Conservation (phyloP, 2,888 invertebrate species). For the Atherix ibis region DNA sequence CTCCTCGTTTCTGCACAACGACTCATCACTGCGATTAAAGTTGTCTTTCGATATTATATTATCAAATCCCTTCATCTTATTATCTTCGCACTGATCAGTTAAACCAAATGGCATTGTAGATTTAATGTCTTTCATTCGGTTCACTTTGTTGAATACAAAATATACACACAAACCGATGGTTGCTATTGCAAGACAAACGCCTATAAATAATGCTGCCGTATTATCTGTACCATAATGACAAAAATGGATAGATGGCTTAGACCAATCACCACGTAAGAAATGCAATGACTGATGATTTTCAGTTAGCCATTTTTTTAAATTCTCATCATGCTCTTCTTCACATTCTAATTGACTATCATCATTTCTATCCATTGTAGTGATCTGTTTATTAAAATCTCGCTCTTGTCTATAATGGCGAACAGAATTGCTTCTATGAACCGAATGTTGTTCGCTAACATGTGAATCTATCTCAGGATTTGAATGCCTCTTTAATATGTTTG, state of each 20-base stretch:
- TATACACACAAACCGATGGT: slow-evolving; percentile 13
- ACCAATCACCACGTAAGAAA: slow-evolving; percentile 9
- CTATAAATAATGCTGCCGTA: slow-evolving; percentile 13
- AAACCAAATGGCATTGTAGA: slow-evolving; percentile 23
- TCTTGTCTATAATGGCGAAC: slow-evolving; percentile 11
- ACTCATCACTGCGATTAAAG: slow-evolving; percentile 13
- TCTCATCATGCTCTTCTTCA: slow-evolving; percentile 5
- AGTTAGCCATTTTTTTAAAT: slow-evolving; percentile 2
- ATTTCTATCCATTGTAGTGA: not conserved
- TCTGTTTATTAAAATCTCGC: slow-evolving; percentile 4
- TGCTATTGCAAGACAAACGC: slow-evolving; percentile 10
- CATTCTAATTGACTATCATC: slow-evolving; percentile 3
- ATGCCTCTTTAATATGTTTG: slow-evolving; percentile 10
- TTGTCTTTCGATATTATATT: slow-evolving; percentile 12
- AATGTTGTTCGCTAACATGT: slow-evolving; percentile 2
- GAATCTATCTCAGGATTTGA: slow-evolving; percentile 15
- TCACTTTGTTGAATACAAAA: slow-evolving; percentile 19
- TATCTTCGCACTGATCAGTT: slow-evolving; percentile 18
- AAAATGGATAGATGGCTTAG: not conserved
- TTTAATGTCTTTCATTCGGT: slow-evolving; percentile 25
- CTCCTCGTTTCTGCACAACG: slow-evolving; percentile 15
- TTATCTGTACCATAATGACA: slow-evolving; percentile 3
- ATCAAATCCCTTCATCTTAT: slow-evolving; percentile 18
- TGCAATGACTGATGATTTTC: not conserved
- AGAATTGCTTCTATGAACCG: slow-evolving; percentile 5